A percentile compares a stretch with the other conserved stretches of the same genome.
Conservation (phyloP, 2,113 vertebrate genomes). For the Gambusia affinis region DNA sequence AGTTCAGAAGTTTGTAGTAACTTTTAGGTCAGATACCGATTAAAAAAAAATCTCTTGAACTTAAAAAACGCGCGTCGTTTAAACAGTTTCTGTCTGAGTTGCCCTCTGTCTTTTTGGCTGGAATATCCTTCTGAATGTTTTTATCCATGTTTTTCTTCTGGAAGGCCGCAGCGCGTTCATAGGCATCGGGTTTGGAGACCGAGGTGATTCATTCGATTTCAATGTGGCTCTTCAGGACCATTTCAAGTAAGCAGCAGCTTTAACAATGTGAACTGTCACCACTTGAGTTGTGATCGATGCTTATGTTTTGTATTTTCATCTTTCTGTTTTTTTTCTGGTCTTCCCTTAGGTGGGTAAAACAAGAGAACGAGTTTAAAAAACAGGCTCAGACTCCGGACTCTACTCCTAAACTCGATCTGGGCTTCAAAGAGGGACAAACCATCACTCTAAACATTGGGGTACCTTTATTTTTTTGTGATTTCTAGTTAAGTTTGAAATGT, state of each 20-base stretch:
- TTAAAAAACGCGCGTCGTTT: not conserved
- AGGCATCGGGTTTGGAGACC: conserved; percentile 93
- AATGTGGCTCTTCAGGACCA: conserved; percentile 98
- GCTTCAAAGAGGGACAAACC: conserved; percentile 98
- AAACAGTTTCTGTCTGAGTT: not conserved
- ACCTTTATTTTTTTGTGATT: conserved; percentile 16
- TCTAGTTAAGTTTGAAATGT: not conserved
- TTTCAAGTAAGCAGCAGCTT: conserved; percentile 87
- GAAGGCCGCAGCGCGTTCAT: conserved; percentile 96
- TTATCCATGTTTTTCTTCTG: not conserved
- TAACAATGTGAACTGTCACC: not conserved
- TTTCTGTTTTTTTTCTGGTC: not conserved
- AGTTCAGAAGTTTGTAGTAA: not conserved
- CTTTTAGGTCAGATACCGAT: not conserved
- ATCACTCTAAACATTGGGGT: conserved; percentile 98
- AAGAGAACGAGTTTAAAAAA: conserved; percentile 89
- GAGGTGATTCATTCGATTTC: conserved; percentile 98
- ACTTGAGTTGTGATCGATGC: not conserved
- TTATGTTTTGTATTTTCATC: not conserved
- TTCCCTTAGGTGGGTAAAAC: conserved; percentile 90
- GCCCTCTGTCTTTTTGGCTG: not conserved
- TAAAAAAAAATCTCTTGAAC: not conserved
- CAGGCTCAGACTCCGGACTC: conserved; percentile 87
- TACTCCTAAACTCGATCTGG: conserved; percentile 92
- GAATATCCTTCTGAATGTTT: not conserved